Evolutionary conservation across 1,140 invertebrate species (phyloP).

Genomic region (Trichogramma pretiosum): DNA sequence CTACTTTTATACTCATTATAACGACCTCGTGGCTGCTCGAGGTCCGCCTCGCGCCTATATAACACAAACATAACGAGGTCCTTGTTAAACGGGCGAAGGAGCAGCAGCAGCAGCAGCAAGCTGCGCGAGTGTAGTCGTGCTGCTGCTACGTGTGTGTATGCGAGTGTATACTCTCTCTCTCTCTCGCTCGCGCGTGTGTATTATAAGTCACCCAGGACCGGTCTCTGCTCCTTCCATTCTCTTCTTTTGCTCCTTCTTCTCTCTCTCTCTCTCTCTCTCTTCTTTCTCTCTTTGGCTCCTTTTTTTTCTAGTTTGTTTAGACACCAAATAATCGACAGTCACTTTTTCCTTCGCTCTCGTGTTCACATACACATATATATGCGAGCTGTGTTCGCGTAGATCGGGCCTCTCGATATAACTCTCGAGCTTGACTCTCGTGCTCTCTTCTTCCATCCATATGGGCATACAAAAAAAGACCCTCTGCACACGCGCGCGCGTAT

Average conservation of each 20-base stretch:
- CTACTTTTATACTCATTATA: not conserved
- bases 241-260: slow-evolving; percentile 1
- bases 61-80: slow-evolving; percentile 44
- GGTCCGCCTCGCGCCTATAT: slow-evolving; percentile 27
- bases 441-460: no score
- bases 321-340: slow-evolving; percentile 44
- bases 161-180: slow-evolving; percentile 1
- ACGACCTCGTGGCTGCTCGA: not conserved
- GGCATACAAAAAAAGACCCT: no score
- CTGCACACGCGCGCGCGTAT: no score
- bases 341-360: slow-evolving; percentile 19
- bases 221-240: no score
- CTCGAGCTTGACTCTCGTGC: no score
- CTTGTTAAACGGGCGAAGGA: slow-evolving; percentile 37
- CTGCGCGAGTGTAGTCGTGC: not conserved
- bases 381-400: slow-evolving; percentile 15
- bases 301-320: slow-evolving; percentile 42
- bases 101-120: not conserved
- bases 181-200: no score
- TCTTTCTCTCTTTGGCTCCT: slow-evolving; percentile 1
- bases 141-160: not conserved
- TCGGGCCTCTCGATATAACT: slow-evolving; percentile 23
- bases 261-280: not conserved
- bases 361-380: no score
- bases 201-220: slow-evolving; percentile 25